Evolutionary conservation across 2,797 vertebrate genomes (phyloP).

Genomic region (Aselliscus stoliczkanus): DNA sequence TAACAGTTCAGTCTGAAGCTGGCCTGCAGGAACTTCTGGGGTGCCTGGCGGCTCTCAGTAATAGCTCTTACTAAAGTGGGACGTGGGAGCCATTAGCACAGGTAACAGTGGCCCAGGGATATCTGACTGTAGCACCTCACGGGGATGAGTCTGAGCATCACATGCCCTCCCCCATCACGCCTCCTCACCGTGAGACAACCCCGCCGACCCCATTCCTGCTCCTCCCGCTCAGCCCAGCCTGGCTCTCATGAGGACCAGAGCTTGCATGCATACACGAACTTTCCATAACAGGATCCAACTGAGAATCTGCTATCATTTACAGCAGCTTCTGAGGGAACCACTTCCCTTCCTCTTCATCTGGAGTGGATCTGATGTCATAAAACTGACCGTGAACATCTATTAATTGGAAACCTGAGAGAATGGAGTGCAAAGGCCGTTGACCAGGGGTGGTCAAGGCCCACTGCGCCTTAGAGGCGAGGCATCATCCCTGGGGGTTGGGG

Average conservation of each 20-base stretch:
- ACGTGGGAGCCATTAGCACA: neutral
- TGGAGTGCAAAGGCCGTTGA: rapidly evolving
- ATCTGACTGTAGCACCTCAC: neutral
- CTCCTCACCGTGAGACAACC: neutral
- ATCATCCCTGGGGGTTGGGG: neutral
- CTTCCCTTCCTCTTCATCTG: conserved; percentile 45
- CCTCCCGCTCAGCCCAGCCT: neutral
- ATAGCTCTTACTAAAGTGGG: neutral
- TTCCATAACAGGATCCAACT: neutral
- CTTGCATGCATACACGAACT: neutral
- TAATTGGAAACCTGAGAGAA: conserved; percentile 17
- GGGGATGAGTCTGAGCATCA: neutral
- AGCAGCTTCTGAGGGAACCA: neutral
- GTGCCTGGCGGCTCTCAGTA: neutral
- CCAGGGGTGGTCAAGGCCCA: neutral
- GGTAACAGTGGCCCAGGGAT: neutral
- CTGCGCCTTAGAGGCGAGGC: neutral
- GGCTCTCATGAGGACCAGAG: neutral
- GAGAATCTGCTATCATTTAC: conserved; percentile 11
- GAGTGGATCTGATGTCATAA: conserved; percentile 4
- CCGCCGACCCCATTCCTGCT: neutral
- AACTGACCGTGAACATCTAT: neutral
- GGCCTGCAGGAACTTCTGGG: neutral
- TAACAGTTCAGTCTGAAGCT: neutral
- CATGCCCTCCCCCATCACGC: no score